Percentiles rank a stretch among this genome's conserved stretches.
phyloP scores from a whole-genome alignment of 2,113 vertebrate genomes.

The Channa maculata region DNA sequence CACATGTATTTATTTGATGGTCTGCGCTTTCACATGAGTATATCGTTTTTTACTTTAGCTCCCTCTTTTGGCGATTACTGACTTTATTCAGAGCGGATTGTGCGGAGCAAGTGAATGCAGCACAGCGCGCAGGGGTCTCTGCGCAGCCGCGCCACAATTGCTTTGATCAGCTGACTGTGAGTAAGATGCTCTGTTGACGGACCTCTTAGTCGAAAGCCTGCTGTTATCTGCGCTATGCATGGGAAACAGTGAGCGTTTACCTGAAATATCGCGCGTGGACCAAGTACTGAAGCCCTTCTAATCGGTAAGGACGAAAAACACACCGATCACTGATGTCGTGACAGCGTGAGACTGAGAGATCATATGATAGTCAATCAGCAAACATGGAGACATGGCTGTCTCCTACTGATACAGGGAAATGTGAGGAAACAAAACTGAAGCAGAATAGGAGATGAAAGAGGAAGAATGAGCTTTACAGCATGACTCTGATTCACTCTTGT shows the following conservation, averaged over 20 bases:
- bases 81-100: no score
- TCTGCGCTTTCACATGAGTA: no score
- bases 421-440: background rate
- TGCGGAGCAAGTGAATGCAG: slow-evolving; percentile 37
- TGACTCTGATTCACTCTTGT: slow-evolving; percentile 17
- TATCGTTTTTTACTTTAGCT: no score
- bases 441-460: slow-evolving; percentile 28
- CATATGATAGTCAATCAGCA: slow-evolving; percentile 73
- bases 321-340: slow-evolving; percentile 58
- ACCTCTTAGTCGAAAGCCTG: slow-evolving; percentile 53
- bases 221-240: slow-evolving; percentile 49
- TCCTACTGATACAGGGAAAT: background rate
- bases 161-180: slow-evolving; percentile 80
- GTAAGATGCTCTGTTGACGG: slow-evolving; percentile 68
- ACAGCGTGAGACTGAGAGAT: slow-evolving; percentile 43
- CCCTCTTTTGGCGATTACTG: no score
- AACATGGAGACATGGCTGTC: slow-evolving; percentile 29
- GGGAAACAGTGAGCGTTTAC: slow-evolving; percentile 17
- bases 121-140: background rate
- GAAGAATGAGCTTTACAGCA: slow-evolving; percentile 16
- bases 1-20: no score
- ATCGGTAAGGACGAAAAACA: slow-evolving; percentile 57
- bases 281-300: slow-evolving; percentile 14
- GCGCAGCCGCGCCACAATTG: slow-evolving; percentile 59
- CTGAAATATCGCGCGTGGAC: slow-evolving; percentile 37